A percentile compares a stretch with the other conserved stretches of the same genome.
These are phyloP conservation scores for Leucoptera coffeella DNA, from an alignment of 2,888 invertebrate species.

Conservation along the genomic window DNA sequence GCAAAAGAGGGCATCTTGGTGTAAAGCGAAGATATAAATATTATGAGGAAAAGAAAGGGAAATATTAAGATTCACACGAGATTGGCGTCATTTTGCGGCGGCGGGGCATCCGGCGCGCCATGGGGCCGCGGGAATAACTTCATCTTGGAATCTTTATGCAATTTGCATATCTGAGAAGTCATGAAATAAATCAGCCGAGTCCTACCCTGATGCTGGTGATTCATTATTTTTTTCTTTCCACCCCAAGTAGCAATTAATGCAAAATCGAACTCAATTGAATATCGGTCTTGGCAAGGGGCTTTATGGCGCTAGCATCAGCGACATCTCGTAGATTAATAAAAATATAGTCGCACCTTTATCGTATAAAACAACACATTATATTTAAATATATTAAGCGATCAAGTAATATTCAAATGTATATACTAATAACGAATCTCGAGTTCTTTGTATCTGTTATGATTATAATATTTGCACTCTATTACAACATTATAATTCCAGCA, in stretches of 20 bases:
- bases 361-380: too few species aligned
- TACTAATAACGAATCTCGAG: too few species aligned
- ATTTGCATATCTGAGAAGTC: slow-evolving; percentile 53
- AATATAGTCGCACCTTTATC: too few species aligned
- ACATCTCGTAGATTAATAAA: too few species aligned
- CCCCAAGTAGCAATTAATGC: slow-evolving; percentile 32
- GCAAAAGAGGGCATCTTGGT: slow-evolving; percentile 52
- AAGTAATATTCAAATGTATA: too few species aligned
- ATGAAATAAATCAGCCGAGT: slow-evolving; percentile 51
- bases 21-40: slow-evolving; percentile 48
- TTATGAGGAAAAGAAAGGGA: slow-evolving; percentile 45
- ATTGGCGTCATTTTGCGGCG: slow-evolving; percentile 50
- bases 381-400: too few species aligned
- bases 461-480: too few species aligned
- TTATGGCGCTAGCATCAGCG: too few species aligned
- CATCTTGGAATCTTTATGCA: slow-evolving; percentile 49
- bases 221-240: slow-evolving; percentile 40
- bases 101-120: slow-evolving; percentile 26
- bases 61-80: slow-evolving; percentile 52
- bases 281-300: too few species aligned
- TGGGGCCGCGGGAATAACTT: slow-evolving; percentile 31
- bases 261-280: too few species aligned
- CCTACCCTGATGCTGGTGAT: slow-evolving; percentile 43
- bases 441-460: too few species aligned
- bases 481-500: too few species aligned